Base-by-base conservation (phyloP, 2,888 invertebrate genomes). In the Chesias legatella region DNA sequence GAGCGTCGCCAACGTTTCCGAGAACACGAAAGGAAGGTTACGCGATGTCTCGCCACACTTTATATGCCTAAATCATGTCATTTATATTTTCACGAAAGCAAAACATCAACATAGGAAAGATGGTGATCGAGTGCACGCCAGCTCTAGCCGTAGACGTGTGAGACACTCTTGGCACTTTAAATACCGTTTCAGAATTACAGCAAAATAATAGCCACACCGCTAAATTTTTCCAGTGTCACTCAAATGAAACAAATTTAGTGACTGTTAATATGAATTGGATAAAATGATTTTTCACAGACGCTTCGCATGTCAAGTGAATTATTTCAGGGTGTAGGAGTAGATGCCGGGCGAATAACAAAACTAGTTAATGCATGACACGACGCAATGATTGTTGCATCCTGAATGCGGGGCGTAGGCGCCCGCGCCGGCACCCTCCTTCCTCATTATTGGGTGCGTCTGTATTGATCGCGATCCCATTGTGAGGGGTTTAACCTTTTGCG, bases 1-100 rank as follows among this genome's bases (percentile, higher is more conserved):
- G 86, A 77, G 17, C 27, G 30, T 27, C 39, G 84, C 86, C 86
- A 86, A 75, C 68, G 68, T 72, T 86, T 85, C 86, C 84, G 78
- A 85, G 86, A 86, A 86, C 73, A 62, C 64, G 74, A 66, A 71
- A 78, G 68, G 85, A 88, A 86, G 84, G 84, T 86, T 86, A 85
- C 79, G 75, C 72, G 82, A 81, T 72, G 85, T 84, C 83, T 85
- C 82, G 84, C 75, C 76, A 71, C 76, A 69, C 74, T 82, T 79
- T 80, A 82, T 80, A 85, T 79, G 79, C 83, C 80, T 80, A 85
- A 86, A 84, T 82, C 73, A 79, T 77, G 70, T 76, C 73, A 63
- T 63, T 75, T 68, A 80, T 79, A 77, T 78, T 83, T 79, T 65
- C 60, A 65, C 56, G 56, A 58, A 61, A 63, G 56, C 53, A 60